A percentile compares a stretch with the other conserved stretches of the same genome.
Conservation (phyloP, 2,888 invertebrate genomes). For the Odontocolon sp. region DNA sequence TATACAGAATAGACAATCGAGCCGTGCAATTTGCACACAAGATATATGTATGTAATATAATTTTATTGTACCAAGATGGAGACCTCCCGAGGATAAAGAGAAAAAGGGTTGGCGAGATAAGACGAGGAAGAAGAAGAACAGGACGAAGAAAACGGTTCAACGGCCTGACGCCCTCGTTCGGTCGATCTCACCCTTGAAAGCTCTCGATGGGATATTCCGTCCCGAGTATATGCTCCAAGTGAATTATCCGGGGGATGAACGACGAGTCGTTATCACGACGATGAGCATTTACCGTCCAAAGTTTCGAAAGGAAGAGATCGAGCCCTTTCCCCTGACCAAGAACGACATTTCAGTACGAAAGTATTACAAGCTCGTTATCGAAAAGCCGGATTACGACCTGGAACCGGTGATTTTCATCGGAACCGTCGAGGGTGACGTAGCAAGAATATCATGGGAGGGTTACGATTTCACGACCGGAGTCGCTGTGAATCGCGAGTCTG, state of each 20-base stretch:
- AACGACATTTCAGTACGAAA: constrained; percentile 64
- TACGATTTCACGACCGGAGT: constrained; percentile 85
- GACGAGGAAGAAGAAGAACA: constrained; percentile 47
- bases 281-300: constrained; percentile 80
- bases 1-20: constrained; percentile 55
- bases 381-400: constrained; percentile 66
- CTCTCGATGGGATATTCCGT: constrained; percentile 84
- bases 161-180: constrained; percentile 83
- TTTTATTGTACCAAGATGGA: constrained; percentile 59
- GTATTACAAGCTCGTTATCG: constrained; percentile 65
- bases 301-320: constrained; percentile 61
- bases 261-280: constrained; percentile 81
- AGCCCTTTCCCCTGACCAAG: constrained; percentile 39
- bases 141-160: constrained; percentile 36
- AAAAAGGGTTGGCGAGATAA: constrained; percentile 74
- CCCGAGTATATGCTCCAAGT: constrained; percentile 85
- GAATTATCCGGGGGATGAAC: constrained; percentile 80
- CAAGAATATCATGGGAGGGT: constrained; percentile 85
- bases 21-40: constrained; percentile 31
- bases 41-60: constrained; percentile 11
- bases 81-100: constrained; percentile 74
- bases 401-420: constrained; percentile 69
- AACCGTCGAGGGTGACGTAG: constrained; percentile 80
- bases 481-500: constrained; percentile 83
- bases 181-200: constrained; percentile 84